These are phyloP conservation scores for Eulemur mongoz DNA, from an alignment of 2,797 vertebrate genomes.

Conservation along the genomic window DNA sequence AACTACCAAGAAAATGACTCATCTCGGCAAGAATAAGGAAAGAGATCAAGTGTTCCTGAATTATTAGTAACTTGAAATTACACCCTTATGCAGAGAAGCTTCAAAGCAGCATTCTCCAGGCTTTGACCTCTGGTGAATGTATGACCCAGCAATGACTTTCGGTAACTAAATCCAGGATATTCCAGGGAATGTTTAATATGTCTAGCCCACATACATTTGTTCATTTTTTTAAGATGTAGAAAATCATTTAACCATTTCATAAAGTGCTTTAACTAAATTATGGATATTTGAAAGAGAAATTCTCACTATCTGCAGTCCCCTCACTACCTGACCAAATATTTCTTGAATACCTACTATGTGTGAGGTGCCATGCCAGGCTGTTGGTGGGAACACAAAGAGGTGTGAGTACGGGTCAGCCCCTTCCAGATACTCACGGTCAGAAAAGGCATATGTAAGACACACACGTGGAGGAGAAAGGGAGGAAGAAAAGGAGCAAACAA, in stretches of 20 bases:
- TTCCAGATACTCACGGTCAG: neutral
- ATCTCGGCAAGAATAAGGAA: constrained; percentile 65
- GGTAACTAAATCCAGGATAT: neutral
- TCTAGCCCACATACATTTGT: constrained; percentile 33
- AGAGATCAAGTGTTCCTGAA: constrained; percentile 71
- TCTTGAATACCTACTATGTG: neutral
- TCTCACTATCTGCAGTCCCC: neutral
- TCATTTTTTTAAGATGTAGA: neutral
- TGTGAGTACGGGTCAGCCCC: neutral
- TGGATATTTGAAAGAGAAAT: neutral
- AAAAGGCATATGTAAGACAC: neutral
- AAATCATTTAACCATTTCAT: constrained; percentile 46
- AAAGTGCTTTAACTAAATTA: neutral
- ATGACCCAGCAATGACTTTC: constrained; percentile 49
- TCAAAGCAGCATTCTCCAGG: constrained; percentile 38
- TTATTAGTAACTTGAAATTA: constrained; percentile 63
- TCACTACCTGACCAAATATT: neutral
- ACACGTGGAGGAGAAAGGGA: no score
- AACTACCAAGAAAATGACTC: constrained; percentile 74
- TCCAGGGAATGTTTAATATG: constrained; percentile 33
- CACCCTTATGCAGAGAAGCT: constrained; percentile 5
- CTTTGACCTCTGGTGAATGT: constrained; percentile 50
- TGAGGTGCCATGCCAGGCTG: neutral
- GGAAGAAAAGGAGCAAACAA: neutral
- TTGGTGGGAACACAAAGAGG: neutral